phyloP scores from a whole-genome alignment of 1,140 invertebrate species.

The Leptestheria dahalacensis region DNA sequence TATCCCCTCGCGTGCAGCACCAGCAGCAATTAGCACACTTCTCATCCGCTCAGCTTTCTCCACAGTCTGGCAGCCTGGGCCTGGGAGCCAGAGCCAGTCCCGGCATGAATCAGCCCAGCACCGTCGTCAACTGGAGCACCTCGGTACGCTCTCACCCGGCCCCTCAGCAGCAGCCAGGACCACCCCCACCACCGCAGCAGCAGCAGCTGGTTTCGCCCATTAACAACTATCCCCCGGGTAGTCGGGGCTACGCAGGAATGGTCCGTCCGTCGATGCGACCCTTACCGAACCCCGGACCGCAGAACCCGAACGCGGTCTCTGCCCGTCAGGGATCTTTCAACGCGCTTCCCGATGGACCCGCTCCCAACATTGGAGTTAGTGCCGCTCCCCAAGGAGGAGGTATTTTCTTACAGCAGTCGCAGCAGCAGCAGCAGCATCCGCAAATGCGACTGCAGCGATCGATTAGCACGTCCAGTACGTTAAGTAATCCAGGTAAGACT shows the following conservation, averaged over 20 bases:
- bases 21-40: conserved; percentile 9
- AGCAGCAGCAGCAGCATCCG: conserved; percentile 19
- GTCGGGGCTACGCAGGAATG: conserved; percentile 9
- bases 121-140: conserved; percentile 1
- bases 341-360: neutral
- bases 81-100: conserved; percentile 13
- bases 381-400: conserved; percentile 3
- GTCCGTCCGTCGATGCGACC: conserved; percentile 1
- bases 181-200: conserved; percentile 20
- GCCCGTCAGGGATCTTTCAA: neutral
- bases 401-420: conserved; percentile 4
- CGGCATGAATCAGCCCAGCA: conserved; percentile 10
- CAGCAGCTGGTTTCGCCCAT: conserved; percentile 18
- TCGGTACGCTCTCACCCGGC: neutral
- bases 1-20: conserved; percentile 23
- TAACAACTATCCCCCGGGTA: conserved; percentile 8
- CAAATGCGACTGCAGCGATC: conserved; percentile 45
- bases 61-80: conserved; percentile 5
- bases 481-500: conserved; percentile 13
- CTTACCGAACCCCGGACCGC: neutral
- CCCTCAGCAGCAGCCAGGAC: conserved; percentile 18
- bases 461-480: conserved; percentile 31
- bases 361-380: neutral
- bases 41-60: conserved; percentile 7
- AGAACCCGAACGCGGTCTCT: conserved; percentile 15